Evolutionary conservation across 1,140 invertebrate species (phyloP).

Genomic region (Drosophila guanche): DNA sequence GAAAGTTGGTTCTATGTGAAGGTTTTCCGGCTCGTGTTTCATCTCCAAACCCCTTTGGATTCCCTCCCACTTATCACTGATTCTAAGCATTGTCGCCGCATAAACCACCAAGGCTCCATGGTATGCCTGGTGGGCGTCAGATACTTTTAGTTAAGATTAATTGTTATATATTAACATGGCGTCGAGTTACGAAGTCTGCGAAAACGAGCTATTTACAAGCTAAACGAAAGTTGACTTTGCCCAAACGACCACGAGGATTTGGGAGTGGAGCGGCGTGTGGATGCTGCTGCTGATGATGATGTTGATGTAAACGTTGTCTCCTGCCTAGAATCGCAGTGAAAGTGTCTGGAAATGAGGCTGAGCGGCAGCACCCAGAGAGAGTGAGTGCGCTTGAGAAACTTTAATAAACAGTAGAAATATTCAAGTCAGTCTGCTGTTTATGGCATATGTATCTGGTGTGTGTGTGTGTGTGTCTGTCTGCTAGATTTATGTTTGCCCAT

Average conservation of each 20-base stretch:
- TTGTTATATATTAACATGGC: slow-evolving; percentile 82
- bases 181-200: slow-evolving; percentile 81
- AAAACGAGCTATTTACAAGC: slow-evolving; percentile 83
- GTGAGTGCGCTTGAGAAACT: slow-evolving; percentile 10
- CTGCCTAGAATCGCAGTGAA: slow-evolving; percentile 30
- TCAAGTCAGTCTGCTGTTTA: slow-evolving; percentile 56
- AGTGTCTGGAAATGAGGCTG: slow-evolving; percentile 23
- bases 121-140: slow-evolving; percentile 45
- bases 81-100: not conserved
- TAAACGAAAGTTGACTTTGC: slow-evolving; percentile 82
- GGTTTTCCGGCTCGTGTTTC: not conserved
- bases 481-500: slow-evolving; percentile 77
- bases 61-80: not conserved
- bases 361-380: too few relatives aligned
- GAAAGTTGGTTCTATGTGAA: not conserved
- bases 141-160: slow-evolving; percentile 82
- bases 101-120: slow-evolving; percentile 14
- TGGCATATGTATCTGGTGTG: slow-evolving; percentile 44
- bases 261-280: slow-evolving; percentile 11
- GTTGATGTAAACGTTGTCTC: slow-evolving; percentile 53
- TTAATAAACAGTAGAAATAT: slow-evolving; percentile 56
- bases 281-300: slow-evolving; percentile 17
- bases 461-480: slow-evolving; percentile 16
- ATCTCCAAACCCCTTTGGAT: too few relatives aligned
- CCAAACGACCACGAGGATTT: slow-evolving; percentile 54